Conservation (phyloP, 64 coral and sea anemone species). For the Pocillopora verrucosa region DNA sequence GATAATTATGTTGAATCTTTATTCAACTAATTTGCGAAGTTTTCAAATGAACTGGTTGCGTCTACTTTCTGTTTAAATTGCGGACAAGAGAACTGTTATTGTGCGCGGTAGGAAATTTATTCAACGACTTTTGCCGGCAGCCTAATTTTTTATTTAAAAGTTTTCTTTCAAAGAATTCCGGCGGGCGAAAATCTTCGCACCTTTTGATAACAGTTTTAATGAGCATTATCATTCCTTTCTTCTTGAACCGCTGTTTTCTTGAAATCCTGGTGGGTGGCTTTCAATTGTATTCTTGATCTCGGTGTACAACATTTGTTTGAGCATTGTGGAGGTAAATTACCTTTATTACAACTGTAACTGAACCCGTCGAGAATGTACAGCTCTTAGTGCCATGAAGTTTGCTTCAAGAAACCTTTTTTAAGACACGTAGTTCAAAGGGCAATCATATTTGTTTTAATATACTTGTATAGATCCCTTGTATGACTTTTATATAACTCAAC, state of each 20-base stretch:
- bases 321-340: conserved; percentile 18
- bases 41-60: no score
- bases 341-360: no score
- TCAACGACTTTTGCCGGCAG: conserved; percentile 15
- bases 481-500: no score
- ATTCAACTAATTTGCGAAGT: no score
- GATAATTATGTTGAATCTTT: no score
- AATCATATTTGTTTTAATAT: not conserved
- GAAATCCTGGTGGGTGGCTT: not conserved
- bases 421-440: not conserved
- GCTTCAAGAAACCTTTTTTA: not conserved
- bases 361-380: no score
- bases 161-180: not conserved
- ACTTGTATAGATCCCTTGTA: no score
- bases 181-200: conserved; percentile 7
- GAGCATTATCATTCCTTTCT: not conserved
- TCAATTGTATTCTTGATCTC: not conserved
- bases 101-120: not conserved
- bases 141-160: not conserved
- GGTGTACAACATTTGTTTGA: not conserved
- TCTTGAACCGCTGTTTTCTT: conserved; percentile 10
- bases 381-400: conserved; percentile 28
- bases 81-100: not conserved
- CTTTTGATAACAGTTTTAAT: not conserved
- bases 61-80: no score